Conservation (phyloP, 2,113 vertebrate species). For the Nestor notabilis region DNA sequence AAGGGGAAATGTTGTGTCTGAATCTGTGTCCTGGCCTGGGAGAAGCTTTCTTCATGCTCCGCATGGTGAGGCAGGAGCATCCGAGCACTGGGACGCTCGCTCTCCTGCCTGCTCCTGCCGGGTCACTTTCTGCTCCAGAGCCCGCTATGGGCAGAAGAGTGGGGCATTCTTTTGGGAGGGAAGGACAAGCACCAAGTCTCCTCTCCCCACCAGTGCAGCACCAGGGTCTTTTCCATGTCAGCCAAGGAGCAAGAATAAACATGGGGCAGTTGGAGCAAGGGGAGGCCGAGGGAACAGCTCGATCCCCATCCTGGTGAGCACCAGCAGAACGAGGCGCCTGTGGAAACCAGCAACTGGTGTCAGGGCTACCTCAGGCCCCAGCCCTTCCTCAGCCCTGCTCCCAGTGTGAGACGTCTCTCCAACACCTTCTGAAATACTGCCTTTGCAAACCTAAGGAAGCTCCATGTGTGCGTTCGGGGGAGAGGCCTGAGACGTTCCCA, state of each 20-base stretch:
- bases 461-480: fast-evolving
- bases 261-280: fast-evolving
- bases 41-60: not conserved
- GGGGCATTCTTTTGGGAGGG: fast-evolving
- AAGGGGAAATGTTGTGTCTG: constrained; percentile 23
- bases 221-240: not conserved
- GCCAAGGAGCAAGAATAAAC: not conserved
- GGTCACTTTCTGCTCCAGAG: not conserved
- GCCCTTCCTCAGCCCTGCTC: not conserved
- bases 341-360: not conserved
- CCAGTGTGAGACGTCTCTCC: not conserved
- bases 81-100: not conserved
- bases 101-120: fast-evolving
- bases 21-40: not conserved
- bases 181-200: not conserved
- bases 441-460: not conserved
- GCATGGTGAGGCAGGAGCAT: fast-evolving
- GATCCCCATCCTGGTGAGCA: not conserved
- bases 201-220: not conserved
- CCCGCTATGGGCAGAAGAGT: not conserved
- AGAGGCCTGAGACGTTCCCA: not conserved
- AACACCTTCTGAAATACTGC: not conserved
- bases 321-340: fast-evolving
- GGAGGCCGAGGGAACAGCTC: not conserved
- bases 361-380: not conserved